Evolutionary conservation across 2,888 invertebrate species (phyloP).

Genomic region (Drosophila mayaguana): DNA sequence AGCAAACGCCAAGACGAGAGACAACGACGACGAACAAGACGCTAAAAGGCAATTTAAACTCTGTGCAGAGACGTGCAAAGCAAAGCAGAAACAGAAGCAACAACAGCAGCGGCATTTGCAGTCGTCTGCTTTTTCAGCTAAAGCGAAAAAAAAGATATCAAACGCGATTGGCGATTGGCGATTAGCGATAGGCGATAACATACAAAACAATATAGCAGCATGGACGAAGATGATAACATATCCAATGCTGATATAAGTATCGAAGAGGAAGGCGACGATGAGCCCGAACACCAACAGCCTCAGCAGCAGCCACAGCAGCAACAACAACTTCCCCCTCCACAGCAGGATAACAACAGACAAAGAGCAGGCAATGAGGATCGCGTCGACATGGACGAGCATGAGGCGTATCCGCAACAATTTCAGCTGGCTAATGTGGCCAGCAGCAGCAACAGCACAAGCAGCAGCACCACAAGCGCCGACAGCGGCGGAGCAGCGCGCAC

Average conservation of each 20-base stretch:
- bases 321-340: neutral
- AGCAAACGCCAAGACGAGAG: constrained; percentile 43
- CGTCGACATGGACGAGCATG: constrained; percentile 38
- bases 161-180: constrained; percentile 34
- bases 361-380: constrained; percentile 18
- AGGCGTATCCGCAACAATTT: constrained; percentile 55
- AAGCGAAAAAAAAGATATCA: constrained; percentile 39
- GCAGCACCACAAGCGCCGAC: constrained; percentile 6
- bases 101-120: constrained; percentile 53
- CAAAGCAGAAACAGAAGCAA: constrained; percentile 42
- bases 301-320: neutral
- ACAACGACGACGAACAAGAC: constrained; percentile 54
- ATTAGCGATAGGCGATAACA: constrained; percentile 44
- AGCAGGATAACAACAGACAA: constrained; percentile 4
- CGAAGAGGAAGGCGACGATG: constrained; percentile 67
- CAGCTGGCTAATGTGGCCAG: constrained; percentile 42
- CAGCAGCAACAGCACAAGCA: constrained; percentile 3
- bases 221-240: constrained; percentile 83
- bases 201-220: constrained; percentile 46
- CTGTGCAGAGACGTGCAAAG: constrained; percentile 50
- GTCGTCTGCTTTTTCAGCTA: constrained; percentile 39
- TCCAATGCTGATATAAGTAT: constrained; percentile 75
- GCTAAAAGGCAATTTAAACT: constrained; percentile 64
- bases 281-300: constrained; percentile 23
- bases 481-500: constrained; percentile 15